Evolutionary conservation across 2,888 invertebrate genomes (phyloP).

Genomic region (Ischnura elegans): DNA sequence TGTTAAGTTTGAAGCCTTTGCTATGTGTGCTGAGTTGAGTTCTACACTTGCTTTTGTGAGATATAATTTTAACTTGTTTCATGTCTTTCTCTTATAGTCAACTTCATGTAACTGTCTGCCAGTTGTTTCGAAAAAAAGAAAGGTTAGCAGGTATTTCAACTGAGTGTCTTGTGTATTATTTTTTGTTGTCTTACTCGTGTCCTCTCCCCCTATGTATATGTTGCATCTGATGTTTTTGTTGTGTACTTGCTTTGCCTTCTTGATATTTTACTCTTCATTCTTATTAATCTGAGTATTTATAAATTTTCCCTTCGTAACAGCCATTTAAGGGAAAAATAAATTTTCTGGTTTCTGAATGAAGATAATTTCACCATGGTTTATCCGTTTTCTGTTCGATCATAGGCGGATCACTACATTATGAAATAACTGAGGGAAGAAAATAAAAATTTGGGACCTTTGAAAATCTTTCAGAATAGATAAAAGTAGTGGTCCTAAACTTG

Average conservation of each 20-base stretch:
- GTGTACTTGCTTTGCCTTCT: conserved; percentile 61
- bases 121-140: conserved; percentile 66
- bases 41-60: conserved; percentile 48
- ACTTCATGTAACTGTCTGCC: conserved; percentile 67
- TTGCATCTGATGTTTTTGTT: conserved; percentile 56
- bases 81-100: conserved; percentile 66
- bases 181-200: conserved; percentile 49
- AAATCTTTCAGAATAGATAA: too few relatives aligned
- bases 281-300: conserved; percentile 11
- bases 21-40: conserved; percentile 53
- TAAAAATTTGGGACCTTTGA: background rate
- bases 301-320: background rate
- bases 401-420: background rate
- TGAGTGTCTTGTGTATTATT: conserved; percentile 65
- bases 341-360: background rate
- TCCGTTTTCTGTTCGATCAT: background rate
- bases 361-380: background rate
- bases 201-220: conserved; percentile 46
- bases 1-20: conserved; percentile 48
- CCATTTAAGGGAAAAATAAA: background rate
- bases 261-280: conserved; percentile 51
- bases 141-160: conserved; percentile 67
- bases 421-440: background rate
- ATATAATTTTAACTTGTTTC: conserved; percentile 56
- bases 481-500: background rate